Evolutionary conservation across 2,888 invertebrate species (phyloP).

Genomic region (Lasioglossum villosulum): DNA sequence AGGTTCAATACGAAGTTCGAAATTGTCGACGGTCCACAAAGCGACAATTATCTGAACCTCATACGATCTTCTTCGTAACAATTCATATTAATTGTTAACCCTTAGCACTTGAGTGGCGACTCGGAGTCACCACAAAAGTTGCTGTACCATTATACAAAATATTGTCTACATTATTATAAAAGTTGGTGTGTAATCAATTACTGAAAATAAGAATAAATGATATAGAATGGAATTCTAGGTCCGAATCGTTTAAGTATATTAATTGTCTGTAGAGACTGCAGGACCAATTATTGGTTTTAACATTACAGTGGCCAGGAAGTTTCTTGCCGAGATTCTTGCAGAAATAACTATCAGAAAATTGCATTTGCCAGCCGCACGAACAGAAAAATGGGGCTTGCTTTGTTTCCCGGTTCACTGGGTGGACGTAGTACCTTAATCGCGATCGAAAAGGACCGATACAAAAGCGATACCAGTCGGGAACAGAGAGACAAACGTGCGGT

Average conservation of each 20-base stretch:
- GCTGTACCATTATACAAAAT: no score
- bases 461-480: conserved; percentile 12
- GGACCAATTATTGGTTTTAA: background rate
- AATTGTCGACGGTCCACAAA: background rate
- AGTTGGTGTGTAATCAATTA: no score
- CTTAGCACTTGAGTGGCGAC: no score
- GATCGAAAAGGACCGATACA: conserved; percentile 24
- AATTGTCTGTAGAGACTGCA: background rate
- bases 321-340: background rate
- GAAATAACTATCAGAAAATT: background rate
- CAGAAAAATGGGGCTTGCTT: background rate
- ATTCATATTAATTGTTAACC: no score
- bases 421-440: conserved; percentile 19
- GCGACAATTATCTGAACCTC: background rate
- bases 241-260: background rate
- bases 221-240: no score
- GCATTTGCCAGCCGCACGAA: background rate
- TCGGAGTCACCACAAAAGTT: no score
- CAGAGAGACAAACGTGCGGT: conserved; percentile 15
- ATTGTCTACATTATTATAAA: no score
- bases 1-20: background rate
- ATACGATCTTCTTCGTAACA: no score
- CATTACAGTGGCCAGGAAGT: background rate
- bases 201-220: no score
- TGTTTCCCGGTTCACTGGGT: background rate